Evolutionary conservation across 2,113 vertebrate genomes (phyloP), one percentile per base, ranked within the genome.

Genomic region (Maccullochella peelii): DNA sequence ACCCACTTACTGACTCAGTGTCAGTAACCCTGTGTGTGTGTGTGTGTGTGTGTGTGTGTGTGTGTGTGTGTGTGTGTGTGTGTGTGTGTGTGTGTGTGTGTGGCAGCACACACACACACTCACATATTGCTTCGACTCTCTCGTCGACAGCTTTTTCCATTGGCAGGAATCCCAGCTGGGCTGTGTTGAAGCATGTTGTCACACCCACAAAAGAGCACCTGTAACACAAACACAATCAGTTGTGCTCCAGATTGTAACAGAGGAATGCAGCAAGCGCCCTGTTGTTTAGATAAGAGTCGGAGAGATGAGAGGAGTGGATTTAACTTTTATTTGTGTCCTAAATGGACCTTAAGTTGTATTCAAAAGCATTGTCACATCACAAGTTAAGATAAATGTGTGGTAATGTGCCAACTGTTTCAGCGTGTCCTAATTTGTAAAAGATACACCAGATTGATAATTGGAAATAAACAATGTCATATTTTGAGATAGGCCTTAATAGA

Each of bases 161-260:
- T 88, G 89, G 86, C 81, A 62, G 11, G 11, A 42, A 47, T 90
- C 80, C 69, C 30, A 21, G 14, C 69, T 33, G 30, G 75, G 71
- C 73, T 25, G 66, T 74, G 85, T 88, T 67, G 58, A 62, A 83
- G 89, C 88, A 54, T 40, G 77, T 4, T n/a, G 90, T 55, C 86
- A 88, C 85, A 8, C 82, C 82, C 63, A 70, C 73, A 44, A 42
- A 79, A 33, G n/a, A n/a, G 2, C 49, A 89, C 85, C 79, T 88
- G 76, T 70, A 72, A 61, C 7, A 44, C 65, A 69, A 58, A 79
- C 38, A 68, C 65, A 70, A 30, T 27, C 42, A 20, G 9, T 11
- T 36, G 38, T 12, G 5, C 36, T 9, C 14, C 50, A 68, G n/a
- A 5, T 16, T 67, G 36, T 1, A 44, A 49, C 47, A n/a, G 16